Evolutionary conservation across 2,797 vertebrate species (phyloP).

Genomic region (Echeneis naucrates): DNA sequence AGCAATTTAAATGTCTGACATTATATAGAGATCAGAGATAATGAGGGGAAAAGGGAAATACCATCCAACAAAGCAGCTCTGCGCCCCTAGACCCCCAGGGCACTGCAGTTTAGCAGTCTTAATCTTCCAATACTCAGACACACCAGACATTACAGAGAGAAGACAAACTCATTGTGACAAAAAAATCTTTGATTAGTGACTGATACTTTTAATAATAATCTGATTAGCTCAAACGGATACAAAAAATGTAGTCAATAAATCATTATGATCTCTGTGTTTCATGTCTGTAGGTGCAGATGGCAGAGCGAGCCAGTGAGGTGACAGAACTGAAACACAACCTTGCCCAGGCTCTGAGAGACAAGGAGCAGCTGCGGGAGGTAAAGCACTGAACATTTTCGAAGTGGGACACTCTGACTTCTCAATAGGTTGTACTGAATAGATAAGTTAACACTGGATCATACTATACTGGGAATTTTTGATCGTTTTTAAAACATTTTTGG

Average conservation of each 20-base stretch:
- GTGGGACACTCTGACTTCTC: not conserved
- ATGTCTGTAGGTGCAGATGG: slow-evolving; percentile 86
- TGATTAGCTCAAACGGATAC: not conserved
- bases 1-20: not conserved
- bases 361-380: slow-evolving; percentile 87
- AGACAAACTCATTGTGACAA: not conserved
- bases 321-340: slow-evolving; percentile 87
- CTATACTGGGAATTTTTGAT: not conserved
- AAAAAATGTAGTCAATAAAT: not conserved
- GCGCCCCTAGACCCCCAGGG: not conserved
- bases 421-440: not conserved
- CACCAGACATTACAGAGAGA: not conserved
- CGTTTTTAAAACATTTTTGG: not conserved
- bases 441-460: not conserved
- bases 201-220: not conserved
- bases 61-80: not conserved
- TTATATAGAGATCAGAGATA: not conserved
- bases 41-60: not conserved
- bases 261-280: not conserved
- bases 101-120: not conserved
- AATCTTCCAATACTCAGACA: not conserved
- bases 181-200: not conserved
- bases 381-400: not conserved
- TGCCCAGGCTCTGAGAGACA: slow-evolving; percentile 86
- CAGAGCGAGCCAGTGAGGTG: slow-evolving; percentile 90